Conservation (phyloP, 2,888 invertebrate genomes). For the Andrena camellia region DNA sequence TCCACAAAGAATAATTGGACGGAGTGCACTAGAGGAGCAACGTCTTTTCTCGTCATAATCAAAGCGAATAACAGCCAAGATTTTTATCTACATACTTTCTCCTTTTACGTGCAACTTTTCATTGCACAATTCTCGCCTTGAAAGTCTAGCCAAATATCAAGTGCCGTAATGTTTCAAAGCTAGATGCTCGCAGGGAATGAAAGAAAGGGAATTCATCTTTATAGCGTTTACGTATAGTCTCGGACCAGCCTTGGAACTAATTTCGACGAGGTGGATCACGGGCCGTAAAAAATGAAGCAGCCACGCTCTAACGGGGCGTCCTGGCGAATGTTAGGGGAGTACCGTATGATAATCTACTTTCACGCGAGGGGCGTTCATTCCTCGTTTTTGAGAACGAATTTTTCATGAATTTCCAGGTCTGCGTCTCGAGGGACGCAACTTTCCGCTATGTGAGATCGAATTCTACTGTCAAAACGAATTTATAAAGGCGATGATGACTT, state of each 20-base stretch:
- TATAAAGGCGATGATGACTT: background rate
- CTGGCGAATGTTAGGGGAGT: constrained; percentile 13
- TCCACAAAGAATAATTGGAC: background rate
- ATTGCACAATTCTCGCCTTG: background rate
- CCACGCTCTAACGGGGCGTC: constrained; percentile 1
- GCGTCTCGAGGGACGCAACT: background rate
- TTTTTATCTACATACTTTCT: background rate
- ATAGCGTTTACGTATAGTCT: background rate
- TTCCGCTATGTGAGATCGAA: background rate
- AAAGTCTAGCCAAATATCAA: constrained; percentile 1
- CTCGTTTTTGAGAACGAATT: constrained; percentile 23
- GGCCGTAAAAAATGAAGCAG: constrained; percentile 56
- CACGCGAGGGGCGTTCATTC: constrained; percentile 28
- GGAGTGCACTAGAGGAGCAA: background rate
- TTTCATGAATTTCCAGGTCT: constrained; percentile 21
- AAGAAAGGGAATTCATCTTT: background rate
- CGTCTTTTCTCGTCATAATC: background rate
- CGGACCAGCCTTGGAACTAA: constrained; percentile 40
- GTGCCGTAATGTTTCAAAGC: constrained; percentile 14
- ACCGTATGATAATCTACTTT: constrained; percentile 51
- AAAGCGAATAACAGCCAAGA: background rate
- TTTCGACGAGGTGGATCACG: too few species aligned
- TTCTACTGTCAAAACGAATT: constrained; percentile 1
- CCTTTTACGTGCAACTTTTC: constrained; percentile 24
- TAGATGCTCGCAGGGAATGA: background rate